Evolutionary conservation across 2,113 vertebrate species (phyloP).

Genomic region (Tautogolabrus adspersus): DNA sequence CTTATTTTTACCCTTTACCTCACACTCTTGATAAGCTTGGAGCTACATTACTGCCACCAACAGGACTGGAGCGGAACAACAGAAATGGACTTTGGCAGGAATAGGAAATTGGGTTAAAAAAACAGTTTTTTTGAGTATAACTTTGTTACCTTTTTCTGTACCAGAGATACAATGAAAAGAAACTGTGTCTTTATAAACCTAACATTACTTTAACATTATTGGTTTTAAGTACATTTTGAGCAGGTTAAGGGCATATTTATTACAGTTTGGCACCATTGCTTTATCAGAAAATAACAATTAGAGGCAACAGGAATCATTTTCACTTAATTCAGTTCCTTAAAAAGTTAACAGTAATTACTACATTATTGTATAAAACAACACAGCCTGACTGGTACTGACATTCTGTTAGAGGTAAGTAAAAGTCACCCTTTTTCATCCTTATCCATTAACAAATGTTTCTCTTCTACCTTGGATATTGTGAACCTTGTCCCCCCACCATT

Average conservation of each 20-base stretch:
- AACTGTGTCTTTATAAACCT: background rate
- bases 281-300: background rate
- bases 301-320: background rate
- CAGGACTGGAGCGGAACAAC: no score
- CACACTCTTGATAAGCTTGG: no score
- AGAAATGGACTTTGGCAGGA: no score
- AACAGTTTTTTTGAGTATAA: no score
- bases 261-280: background rate
- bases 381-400: background rate
- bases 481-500: constrained; percentile 56
- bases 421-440: constrained; percentile 60
- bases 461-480: constrained; percentile 64
- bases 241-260: background rate
- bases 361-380: background rate
- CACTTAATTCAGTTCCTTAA: background rate
- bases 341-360: constrained; percentile 8
- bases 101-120: no score
- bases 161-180: background rate
- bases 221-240: background rate
- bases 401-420: background rate
- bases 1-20: no score
- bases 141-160: background rate
- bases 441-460: constrained; percentile 21
- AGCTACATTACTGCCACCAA: no score
- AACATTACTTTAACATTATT: background rate